Percentiles rank a stretch among this genome's conserved stretches.
Evolutionary conservation across 1,140 invertebrate species (phyloP).

Genomic region (Solen grandis): DNA sequence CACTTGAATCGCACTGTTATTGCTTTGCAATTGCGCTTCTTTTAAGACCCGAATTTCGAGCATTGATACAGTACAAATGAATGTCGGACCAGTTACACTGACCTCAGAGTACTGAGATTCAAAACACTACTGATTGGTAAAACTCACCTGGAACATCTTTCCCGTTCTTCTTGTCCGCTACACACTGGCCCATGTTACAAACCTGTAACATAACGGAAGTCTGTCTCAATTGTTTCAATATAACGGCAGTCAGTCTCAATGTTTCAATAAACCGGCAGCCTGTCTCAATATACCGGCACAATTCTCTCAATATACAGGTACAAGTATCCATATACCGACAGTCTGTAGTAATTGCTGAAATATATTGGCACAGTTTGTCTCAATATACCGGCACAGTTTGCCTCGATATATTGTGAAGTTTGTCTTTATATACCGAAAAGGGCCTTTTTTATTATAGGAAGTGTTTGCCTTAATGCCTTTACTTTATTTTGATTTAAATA

Average conservation of each 20-base stretch:
- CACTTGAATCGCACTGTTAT: no score
- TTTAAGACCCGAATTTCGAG: no score
- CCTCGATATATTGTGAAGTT: no score
- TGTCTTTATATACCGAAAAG: no score
- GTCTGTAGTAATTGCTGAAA: neutral
- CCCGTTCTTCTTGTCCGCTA: conserved; percentile 7
- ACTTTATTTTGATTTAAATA: no score
- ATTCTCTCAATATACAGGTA: neutral
- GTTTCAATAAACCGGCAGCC: neutral
- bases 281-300: neutral
- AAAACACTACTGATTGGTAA: no score
- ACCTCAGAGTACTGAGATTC: neutral
- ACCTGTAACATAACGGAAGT: conserved; percentile 11
- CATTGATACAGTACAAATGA: no score
- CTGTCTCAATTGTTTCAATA: neutral
- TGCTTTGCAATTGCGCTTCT: no score
- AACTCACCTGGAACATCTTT: conserved; percentile 49
- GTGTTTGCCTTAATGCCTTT: no score
- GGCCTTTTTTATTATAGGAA: no score
- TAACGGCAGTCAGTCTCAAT: neutral
- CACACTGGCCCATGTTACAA: conserved; percentile 56
- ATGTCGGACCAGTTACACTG: no score
- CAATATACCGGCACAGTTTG: neutral
- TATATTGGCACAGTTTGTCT: neutral
- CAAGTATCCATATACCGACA: neutral